Base-by-base conservation (phyloP, 92 coral and sea anemone species). In the Epizoanthus fatuus region DNA sequence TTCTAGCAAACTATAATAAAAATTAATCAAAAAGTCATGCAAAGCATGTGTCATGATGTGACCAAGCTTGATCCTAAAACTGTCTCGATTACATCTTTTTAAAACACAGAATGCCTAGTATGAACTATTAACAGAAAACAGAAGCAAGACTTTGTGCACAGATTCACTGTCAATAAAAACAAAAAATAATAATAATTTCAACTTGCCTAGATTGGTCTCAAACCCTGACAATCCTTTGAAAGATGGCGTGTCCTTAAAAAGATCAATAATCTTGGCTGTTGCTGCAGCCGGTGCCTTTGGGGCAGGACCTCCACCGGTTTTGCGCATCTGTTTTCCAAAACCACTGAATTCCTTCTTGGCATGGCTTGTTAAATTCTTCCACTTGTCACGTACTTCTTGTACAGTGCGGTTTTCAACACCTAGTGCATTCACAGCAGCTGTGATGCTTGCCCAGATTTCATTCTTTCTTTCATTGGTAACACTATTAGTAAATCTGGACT, bases 301-400 rank as follows among this genome's bases (percentile, higher is more conserved):
- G 35, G 91, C 79, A 7, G 91, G 81, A 40, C 86, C 87, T 29
- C 86, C 81, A 44, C 91, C 86, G 54, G 76, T 80, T 67, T 60
- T 37, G 54, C 74, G 64, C 56, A 29, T 60, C 20, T 83, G 77
- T n/a, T 44, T 72, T n/a, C 19, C 38, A 25, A 44, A 83, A 4
- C 19, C 45, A 2, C 57, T 35, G 68, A 65, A 80, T 58, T 86
- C 81, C 40, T 86, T 86, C 86, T 80, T 86, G 42, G 86, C 81
- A 19, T 32, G 60, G 77, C 86, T 68, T 25, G 81, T 85, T 29
- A 86, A 42, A 54, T 90, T 90, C 38, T 90, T 86, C 93, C 93
- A 86, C 83, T 90, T 90, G 60, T 90, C 83, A 35, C 81, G 35
- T 6, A 86, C 74, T 11, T 90, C 93, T 60, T 71, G 86, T 15